Evolutionary conservation across 2,797 vertebrate genomes (phyloP).

Genomic region (Mico argentatus): DNA sequence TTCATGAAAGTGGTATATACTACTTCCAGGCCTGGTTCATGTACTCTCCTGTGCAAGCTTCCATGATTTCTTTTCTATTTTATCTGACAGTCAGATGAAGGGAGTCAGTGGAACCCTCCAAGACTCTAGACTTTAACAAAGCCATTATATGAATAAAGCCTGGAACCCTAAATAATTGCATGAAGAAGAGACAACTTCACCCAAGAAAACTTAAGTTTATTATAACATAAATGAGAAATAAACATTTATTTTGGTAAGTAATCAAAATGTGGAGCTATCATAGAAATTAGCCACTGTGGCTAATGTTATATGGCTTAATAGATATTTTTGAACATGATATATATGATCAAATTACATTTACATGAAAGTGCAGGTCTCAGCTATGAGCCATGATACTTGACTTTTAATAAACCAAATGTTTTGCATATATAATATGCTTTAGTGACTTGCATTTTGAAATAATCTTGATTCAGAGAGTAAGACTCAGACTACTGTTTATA

Average conservation of each 20-base stretch:
- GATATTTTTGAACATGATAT: neutral
- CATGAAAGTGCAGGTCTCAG: neutral
- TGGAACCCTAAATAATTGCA: neutral
- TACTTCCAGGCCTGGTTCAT: neutral
- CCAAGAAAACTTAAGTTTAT: neutral
- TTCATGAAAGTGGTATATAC: neutral
- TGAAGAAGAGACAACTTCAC: neutral
- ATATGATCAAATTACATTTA: neutral
- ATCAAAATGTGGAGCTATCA: neutral
- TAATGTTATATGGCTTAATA: neutral
- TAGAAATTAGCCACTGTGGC: neutral
- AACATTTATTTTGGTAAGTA: neutral
- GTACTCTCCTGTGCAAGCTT: neutral
- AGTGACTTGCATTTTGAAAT: constrained; percentile 1
- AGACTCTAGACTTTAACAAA: neutral
- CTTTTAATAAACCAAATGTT: neutral
- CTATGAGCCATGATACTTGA: neutral
- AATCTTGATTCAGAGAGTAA: neutral
- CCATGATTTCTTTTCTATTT: neutral
- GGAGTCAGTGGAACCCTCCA: neutral
- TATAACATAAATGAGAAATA: neutral
- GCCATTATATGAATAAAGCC: neutral
- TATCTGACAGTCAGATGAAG: neutral
- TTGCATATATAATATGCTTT: neutral
- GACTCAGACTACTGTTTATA: neutral